Conservation (phyloP, 92 coral and sea anemone species). For the Palythoa caribaeorum region DNA sequence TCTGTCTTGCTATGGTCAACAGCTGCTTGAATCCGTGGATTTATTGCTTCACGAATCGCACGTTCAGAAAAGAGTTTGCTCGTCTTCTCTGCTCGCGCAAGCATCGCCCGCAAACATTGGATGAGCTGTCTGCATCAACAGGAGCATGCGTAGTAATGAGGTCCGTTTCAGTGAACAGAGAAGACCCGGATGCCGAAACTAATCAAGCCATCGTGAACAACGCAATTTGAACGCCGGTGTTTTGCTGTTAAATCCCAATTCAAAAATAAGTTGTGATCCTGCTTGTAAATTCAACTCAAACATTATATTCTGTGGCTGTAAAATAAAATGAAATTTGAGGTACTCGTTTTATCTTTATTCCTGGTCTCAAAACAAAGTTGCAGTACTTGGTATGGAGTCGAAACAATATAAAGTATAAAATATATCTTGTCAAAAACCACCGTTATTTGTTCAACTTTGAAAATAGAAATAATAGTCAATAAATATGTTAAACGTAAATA, state of each 20-base stretch:
- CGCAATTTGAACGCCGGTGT: background rate
- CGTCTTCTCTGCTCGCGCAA: conserved; percentile 19
- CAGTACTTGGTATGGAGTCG: too few species aligned
- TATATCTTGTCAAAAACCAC: too few species aligned
- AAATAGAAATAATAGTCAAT: too few species aligned
- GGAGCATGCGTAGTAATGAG: background rate
- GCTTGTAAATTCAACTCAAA: too few species aligned
- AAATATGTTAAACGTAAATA: too few species aligned
- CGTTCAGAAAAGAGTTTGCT: conserved; percentile 16
- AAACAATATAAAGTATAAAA: too few species aligned
- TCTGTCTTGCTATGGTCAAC: conserved; percentile 33
- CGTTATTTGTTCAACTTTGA: too few species aligned
- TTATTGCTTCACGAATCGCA: conserved; percentile 21
- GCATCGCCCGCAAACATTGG: background rate
- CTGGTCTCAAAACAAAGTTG: too few species aligned
- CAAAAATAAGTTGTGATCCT: too few species aligned
- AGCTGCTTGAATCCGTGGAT: conserved; percentile 40
- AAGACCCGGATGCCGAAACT: background rate
- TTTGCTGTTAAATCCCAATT: background rate
- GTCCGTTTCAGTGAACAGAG: background rate
- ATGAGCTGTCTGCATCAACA: background rate
- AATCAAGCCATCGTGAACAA: background rate
- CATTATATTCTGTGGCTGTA: too few species aligned
- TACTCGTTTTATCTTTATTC: too few species aligned
- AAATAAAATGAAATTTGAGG: too few species aligned